Evolutionary conservation across 2,113 vertebrate species (phyloP).

Genomic region (Astur gentilis): DNA sequence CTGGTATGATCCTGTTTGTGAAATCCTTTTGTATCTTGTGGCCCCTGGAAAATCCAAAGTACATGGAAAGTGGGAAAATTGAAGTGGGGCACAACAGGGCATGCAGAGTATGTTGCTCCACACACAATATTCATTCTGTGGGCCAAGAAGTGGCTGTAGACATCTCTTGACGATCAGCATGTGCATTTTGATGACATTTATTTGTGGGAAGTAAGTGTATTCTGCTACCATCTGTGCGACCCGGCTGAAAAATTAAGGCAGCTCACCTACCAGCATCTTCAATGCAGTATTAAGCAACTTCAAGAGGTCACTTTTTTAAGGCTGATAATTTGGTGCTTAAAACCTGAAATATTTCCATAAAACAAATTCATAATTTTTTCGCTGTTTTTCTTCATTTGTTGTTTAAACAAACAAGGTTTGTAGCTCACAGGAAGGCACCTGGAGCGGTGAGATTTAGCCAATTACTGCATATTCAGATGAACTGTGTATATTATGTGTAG

Average conservation of each 20-base stretch:
- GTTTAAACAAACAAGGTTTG: neutral
- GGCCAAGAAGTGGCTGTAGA: neutral
- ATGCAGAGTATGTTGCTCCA: neutral
- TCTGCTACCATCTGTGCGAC: neutral
- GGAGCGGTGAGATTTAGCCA: too few relatives aligned
- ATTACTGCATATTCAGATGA: neutral
- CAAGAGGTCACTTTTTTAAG: neutral
- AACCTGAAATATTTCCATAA: neutral
- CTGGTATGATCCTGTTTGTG: neutral
- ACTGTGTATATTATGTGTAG: neutral
- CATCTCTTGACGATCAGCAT: neutral
- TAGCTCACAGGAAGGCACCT: neutral
- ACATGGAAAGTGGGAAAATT: neutral
- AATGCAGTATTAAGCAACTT: neutral
- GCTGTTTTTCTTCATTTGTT: neutral
- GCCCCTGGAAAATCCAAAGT: neutral
- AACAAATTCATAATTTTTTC: neutral
- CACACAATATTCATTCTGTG: fast-evolving
- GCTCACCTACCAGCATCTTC: neutral
- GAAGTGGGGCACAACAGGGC: neutral
- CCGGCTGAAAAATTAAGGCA: neutral
- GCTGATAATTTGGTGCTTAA: neutral
- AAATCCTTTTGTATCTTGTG: neutral
- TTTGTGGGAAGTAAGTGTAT: neutral
- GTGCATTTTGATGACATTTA: neutral